Base-by-base conservation (phyloP, 1,140 invertebrate genomes). In the Camponotus vicinus region DNA sequence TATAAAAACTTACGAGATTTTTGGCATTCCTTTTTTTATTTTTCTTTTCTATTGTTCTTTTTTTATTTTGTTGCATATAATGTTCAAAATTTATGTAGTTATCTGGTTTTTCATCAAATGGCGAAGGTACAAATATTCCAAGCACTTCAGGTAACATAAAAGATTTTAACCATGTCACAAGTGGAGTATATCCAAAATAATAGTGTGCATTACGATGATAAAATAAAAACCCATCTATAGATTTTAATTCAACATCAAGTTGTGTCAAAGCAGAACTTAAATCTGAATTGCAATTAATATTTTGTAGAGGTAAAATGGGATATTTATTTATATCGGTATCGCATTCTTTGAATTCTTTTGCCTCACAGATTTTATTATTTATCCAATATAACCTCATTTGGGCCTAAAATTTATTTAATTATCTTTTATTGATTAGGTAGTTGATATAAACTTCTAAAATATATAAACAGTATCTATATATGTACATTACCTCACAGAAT, bases 121-220 rank as follows among this genome's bases (percentile, higher is more conserved):
- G 70, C 18, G 91, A 93, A 21, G 96, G 95, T 15, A 97, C 93
- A 52, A 90, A 83, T 55, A 97, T 93, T 59, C 96, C 95, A 9
- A 99, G 94, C 34, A 98, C 95, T 95, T 99, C 98, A 2, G 97
- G 96, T 11, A 99, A 91, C 98, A 99, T 99, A 92, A 96, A 98
- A 0, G 97, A 96, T 92, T 98, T 98, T 0, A 99, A 94, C 98
- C 98, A 99, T 2, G 97, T 97, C 0, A 99, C 98, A 15, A 99
- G 94, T 0, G 98, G 98, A 0, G 98, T 98, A 52, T 95, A 93
- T 13, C 98, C 98, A 88, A 96, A 96, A 9, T 96, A 96, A 90
- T 99, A 99, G 88, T 97, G 96, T 0, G 96, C 96, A 87, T 96
- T 95, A 90, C 97, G 97, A 92, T 98, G 98, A 93, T 98, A 98